Conservation (phyloP, 2,888 invertebrate species). For the Notodonta dromedarius region DNA sequence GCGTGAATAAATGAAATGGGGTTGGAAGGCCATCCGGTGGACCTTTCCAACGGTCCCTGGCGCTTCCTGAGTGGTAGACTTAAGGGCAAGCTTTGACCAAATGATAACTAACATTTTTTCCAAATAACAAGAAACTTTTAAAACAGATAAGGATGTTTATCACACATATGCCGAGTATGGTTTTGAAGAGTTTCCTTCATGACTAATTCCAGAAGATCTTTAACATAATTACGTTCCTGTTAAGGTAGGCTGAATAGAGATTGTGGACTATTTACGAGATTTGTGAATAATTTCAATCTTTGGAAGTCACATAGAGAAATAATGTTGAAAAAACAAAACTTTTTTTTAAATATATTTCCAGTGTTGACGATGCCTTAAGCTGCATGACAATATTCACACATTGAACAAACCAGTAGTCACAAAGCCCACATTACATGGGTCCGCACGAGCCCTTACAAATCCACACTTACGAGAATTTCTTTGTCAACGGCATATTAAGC, state of each 20-base stretch:
- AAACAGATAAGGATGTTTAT: too few species aligned
- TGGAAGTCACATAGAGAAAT: too few species aligned
- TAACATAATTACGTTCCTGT: too few species aligned
- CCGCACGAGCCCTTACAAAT: background rate
- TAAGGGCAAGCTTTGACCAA: background rate
- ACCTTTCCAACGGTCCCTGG: background rate
- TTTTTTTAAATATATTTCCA: background rate
- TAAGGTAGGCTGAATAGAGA: too few species aligned
- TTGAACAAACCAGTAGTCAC: background rate
- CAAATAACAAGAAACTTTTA: too few species aligned
- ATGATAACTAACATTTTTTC: background rate
- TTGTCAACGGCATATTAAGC: background rate
- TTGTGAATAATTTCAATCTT: too few species aligned
- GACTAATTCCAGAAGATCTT: too few species aligned
- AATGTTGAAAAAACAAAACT: too few species aligned
- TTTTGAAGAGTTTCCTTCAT: too few species aligned
- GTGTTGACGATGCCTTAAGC: background rate
- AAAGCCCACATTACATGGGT: background rate
- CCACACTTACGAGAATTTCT: slow-evolving; percentile 1
- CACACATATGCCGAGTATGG: too few species aligned
- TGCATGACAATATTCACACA: background rate
- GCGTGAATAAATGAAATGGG: slow-evolving; percentile 6
- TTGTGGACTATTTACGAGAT: too few species aligned
- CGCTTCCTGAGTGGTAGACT: background rate
- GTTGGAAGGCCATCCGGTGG: background rate